phyloP scores from a whole-genome alignment of 2,797 vertebrate genomes.

The Microctenopoma steveboyesi region DNA sequence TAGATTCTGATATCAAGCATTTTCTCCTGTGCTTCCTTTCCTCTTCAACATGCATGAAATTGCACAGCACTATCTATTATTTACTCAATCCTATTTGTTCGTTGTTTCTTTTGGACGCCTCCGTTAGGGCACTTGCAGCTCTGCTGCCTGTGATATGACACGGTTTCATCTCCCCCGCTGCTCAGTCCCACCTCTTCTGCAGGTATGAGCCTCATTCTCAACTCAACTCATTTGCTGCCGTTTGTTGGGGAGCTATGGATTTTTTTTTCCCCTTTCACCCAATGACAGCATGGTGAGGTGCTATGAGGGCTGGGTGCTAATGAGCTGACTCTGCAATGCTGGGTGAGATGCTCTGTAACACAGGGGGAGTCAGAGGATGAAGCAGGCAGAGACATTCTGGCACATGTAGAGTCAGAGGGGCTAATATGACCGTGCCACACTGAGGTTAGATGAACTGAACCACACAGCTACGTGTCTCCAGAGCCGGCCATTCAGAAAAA shows the following conservation, averaged over 20 bases:
- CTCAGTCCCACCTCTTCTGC: constrained; percentile 79
- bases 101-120: constrained; percentile 80
- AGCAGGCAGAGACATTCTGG: constrained; percentile 67
- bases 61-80: constrained; percentile 81
- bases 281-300: constrained; percentile 93
- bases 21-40: constrained; percentile 69
- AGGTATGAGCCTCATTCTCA: constrained; percentile 68
- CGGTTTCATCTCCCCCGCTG: constrained; percentile 62
- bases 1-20: constrained; percentile 80
- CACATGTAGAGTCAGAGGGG: constrained; percentile 63
- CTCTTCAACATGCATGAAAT: constrained; percentile 83
- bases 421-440: constrained; percentile 62
- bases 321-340: constrained; percentile 98
- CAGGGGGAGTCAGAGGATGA: constrained; percentile 80
- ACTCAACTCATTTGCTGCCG: constrained; percentile 81
- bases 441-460: constrained; percentile 46
- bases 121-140: constrained; percentile 65
- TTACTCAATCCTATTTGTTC: constrained; percentile 81
- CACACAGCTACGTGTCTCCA: constrained; percentile 27
- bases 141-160: constrained; percentile 69
- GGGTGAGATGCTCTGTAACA: constrained; percentile 87
- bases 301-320: constrained; percentile 99
- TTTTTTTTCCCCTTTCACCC: constrained; percentile 87
- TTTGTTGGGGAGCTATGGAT: constrained; percentile 91
- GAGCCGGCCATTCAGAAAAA: constrained; percentile 35